Evolutionary conservation across 1,140 invertebrate genomes (phyloP).

Genomic region (Drosophila sp.): DNA sequence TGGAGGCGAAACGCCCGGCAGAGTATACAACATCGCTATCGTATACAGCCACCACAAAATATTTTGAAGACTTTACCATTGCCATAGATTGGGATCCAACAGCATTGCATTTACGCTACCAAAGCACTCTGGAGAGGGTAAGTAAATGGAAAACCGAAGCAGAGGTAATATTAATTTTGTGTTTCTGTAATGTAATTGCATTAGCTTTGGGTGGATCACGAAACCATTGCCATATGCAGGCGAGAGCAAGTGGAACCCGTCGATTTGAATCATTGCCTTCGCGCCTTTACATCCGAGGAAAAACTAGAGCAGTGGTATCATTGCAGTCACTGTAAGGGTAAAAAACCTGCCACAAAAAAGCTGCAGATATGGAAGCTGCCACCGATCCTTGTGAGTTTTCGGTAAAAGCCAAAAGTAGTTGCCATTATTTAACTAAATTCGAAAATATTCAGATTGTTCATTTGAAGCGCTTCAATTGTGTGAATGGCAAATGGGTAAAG

Average conservation of each 20-base stretch:
- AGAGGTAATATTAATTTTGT: background rate
- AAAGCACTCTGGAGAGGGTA: constrained; percentile 91
- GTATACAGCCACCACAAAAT: constrained; percentile 66
- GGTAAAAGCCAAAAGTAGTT: too few relatives aligned
- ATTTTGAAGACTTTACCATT: constrained; percentile 78
- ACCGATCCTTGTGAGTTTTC: constrained; percentile 89
- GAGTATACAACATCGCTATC: constrained; percentile 66
- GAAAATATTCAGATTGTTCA: constrained; percentile 90
- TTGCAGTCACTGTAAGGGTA: constrained; percentile 91
- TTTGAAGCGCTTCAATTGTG: constrained; percentile 94
- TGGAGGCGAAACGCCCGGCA: constrained; percentile 65
- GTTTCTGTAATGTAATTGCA: background rate
- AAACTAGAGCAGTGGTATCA: constrained; percentile 93
- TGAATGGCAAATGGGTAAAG: constrained; percentile 96
- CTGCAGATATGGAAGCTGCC: constrained; percentile 95
- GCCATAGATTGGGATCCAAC: constrained; percentile 91
- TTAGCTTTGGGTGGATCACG: constrained; percentile 89
- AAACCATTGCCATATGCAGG: constrained; percentile 87
- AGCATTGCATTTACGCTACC: constrained; percentile 93
- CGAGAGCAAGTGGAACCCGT: constrained; percentile 90
- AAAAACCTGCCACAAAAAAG: constrained; percentile 93
- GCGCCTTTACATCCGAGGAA: constrained; percentile 93
- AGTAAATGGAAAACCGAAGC: constrained; percentile 19
- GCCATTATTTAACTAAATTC: background rate
- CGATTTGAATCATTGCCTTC: constrained; percentile 90